A percentile compares a stretch with the other conserved stretches of the same genome.
Evolutionary conservation across 2,888 invertebrate species (phyloP).

Genomic region (Meandrusa payeni): DNA sequence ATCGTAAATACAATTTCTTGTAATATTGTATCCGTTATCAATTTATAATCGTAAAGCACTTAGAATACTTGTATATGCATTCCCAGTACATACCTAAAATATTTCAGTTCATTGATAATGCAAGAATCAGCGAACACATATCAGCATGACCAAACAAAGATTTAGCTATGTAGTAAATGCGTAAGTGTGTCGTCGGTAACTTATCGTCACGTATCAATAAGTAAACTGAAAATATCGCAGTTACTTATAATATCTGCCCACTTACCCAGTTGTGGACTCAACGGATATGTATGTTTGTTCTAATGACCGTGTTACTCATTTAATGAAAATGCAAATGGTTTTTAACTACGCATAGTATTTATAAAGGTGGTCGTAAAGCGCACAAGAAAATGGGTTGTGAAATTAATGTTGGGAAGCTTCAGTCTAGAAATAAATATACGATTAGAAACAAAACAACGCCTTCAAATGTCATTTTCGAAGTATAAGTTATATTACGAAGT

Average conservation of each 20-base stretch:
- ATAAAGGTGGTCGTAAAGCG: neutral
- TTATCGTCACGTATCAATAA: slow-evolving; percentile 60
- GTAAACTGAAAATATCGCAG: slow-evolving; percentile 56
- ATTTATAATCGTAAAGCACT: slow-evolving; percentile 30
- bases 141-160: slow-evolving; percentile 42
- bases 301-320: slow-evolving; percentile 35
- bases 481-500: too few relatives aligned
- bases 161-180: slow-evolving; percentile 32
- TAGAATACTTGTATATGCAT: too few relatives aligned
- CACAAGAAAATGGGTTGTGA: too few relatives aligned
- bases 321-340: slow-evolving; percentile 12
- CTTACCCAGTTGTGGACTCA: slow-evolving; percentile 28
- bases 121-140: slow-evolving; percentile 47
- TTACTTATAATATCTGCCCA: slow-evolving; percentile 56
- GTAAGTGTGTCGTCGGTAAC: slow-evolving; percentile 41
- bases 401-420: too few relatives aligned
- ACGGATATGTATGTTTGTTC: slow-evolving; percentile 33
- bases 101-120: slow-evolving; percentile 33
- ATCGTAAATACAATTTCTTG: too few relatives aligned
- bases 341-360: slow-evolving; percentile 2
- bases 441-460: too few relatives aligned
- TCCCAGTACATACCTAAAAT: slow-evolving; percentile 16
- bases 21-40: neutral
- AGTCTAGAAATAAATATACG: too few relatives aligned
- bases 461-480: too few relatives aligned